Conservation (phyloP, 1,140 invertebrate genomes). For the Drosophila lacteicornis region DNA sequence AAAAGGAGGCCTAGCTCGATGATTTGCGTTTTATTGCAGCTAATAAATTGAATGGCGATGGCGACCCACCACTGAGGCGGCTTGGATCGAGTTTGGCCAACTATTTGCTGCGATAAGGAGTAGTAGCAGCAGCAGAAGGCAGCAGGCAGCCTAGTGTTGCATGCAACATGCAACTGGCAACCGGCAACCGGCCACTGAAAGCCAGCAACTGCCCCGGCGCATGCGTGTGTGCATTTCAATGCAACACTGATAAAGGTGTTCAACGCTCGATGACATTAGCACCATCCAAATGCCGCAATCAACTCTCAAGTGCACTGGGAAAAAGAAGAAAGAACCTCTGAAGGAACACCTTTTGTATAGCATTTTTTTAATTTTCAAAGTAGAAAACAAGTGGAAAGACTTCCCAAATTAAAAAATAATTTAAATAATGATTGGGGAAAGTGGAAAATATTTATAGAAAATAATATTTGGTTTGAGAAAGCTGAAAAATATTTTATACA, state of each 20-base stretch:
- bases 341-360: no score
- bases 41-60: conserved; percentile 82
- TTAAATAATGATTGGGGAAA: no score
- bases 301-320: conserved; percentile 4
- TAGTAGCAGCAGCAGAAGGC: conserved; percentile 11
- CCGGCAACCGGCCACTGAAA: conserved; percentile 29
- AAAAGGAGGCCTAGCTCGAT: conserved; percentile 29
- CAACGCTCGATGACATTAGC: conserved; percentile 84
- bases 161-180: conserved; percentile 72
- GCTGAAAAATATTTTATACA: no score
- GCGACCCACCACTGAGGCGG: conserved; percentile 71
- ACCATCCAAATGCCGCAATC: conserved; percentile 79
- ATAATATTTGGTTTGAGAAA: no score
- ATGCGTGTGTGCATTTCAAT: conserved; percentile 83
- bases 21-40: conserved; percentile 83
- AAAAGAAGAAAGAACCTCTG: background rate
- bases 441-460: no score
- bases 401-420: no score
- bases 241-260: conserved; percentile 85
- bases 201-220: conserved; percentile 54
- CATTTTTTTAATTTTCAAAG: no score
- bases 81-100: conserved; percentile 49
- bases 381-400: no score
- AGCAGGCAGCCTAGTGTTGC: conserved; percentile 29
- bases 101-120: conserved; percentile 73